These are phyloP conservation scores for Urocitellus parryii DNA, from an alignment of 2,113 vertebrate species.

Conservation along the genomic window DNA sequence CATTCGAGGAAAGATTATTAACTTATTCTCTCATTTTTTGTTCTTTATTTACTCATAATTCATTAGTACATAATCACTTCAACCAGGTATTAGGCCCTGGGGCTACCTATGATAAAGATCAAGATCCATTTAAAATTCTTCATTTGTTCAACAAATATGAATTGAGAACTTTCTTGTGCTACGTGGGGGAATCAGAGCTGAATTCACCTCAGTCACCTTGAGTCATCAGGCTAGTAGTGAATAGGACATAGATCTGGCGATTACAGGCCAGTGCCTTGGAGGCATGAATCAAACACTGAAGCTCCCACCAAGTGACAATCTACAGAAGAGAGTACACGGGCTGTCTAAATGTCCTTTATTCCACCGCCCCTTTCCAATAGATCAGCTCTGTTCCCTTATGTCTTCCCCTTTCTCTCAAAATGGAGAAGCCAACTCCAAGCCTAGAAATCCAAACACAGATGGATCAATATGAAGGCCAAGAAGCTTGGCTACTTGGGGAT, in stretches of 20 bases:
- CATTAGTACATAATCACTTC: not conserved
- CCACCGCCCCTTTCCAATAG: not conserved
- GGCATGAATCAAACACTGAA: not conserved
- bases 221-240: not conserved
- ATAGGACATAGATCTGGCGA: not conserved
- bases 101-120: not conserved
- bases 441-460: not conserved
- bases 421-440: not conserved
- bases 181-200: not conserved
- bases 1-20: not conserved
- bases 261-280: not conserved
- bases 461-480: not conserved
- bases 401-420: not conserved
- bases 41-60: slow-evolving; percentile 15
- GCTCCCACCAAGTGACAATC: not conserved
- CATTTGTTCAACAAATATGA: not conserved
- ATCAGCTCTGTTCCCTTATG: not conserved
- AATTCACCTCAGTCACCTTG: not conserved
- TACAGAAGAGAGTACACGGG: not conserved
- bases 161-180: not conserved
- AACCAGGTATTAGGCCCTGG: not conserved
- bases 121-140: slow-evolving; percentile 31
- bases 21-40: not conserved
- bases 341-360: not conserved
- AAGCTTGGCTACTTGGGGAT: not conserved